Evolutionary conservation across 2,113 vertebrate genomes (phyloP).

Genomic region (Leiothrix lutea): DNA sequence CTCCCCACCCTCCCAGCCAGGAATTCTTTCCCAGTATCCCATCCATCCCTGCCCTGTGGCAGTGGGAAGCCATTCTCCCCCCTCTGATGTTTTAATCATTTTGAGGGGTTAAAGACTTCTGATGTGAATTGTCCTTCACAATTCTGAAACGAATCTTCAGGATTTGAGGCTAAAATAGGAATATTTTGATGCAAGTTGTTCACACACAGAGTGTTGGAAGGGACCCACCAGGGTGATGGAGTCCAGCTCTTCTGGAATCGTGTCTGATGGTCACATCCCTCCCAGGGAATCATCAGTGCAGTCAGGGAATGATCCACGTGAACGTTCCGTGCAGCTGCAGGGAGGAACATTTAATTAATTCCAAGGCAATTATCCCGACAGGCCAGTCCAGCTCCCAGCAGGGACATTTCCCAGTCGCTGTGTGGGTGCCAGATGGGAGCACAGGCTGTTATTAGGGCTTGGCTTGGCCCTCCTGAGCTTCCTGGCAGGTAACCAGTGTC

Average conservation of each 20-base stretch:
- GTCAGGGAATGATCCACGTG: neutral
- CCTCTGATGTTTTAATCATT: too few species aligned
- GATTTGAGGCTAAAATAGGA: neutral
- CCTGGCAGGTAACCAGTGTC: conserved; percentile 46
- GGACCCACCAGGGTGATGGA: neutral
- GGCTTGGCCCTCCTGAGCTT: conserved; percentile 52
- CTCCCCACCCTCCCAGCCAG: too few species aligned
- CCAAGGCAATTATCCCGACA: conserved; percentile 70
- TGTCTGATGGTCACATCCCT: neutral
- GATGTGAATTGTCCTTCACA: fast-evolving
- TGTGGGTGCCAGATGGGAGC: conserved; percentile 74
- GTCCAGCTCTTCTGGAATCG: neutral
- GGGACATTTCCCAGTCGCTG: conserved; percentile 55
- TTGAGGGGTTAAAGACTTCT: neutral
- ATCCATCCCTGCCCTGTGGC: too few species aligned
- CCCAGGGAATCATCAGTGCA: neutral
- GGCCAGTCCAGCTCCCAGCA: conserved; percentile 64
- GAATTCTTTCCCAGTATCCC: too few species aligned
- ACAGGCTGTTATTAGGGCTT: conserved; percentile 15
- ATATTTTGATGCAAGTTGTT: neutral
- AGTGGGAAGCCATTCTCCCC: too few species aligned
- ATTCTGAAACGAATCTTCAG: neutral
- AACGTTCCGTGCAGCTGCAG: conserved; percentile 58
- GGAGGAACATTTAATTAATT: conserved; percentile 72
- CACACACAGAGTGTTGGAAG: fast-evolving